phyloP scores from a whole-genome alignment of 2,113 vertebrate genomes.

The Scalopus aquaticus region DNA sequence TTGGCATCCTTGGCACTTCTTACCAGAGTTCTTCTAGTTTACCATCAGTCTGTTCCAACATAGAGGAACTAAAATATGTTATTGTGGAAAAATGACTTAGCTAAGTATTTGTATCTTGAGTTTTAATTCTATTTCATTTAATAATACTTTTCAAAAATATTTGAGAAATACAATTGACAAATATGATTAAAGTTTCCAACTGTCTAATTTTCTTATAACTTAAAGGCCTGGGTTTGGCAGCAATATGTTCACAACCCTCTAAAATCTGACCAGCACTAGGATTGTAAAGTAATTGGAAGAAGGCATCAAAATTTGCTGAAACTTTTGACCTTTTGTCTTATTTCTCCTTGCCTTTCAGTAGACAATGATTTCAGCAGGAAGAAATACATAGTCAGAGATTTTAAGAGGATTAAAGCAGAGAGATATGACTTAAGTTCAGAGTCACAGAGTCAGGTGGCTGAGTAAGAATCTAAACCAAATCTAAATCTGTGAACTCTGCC shows the following conservation, averaged over 20 bases:
- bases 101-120: neutral
- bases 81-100: neutral
- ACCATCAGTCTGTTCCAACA: neutral
- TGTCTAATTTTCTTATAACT: neutral
- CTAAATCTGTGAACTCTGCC: neutral
- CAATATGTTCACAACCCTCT: neutral
- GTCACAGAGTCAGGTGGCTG: neutral
- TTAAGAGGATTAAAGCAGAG: neutral
- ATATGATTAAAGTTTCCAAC: neutral
- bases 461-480: neutral
- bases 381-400: slow-evolving; percentile 1
- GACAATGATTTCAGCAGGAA: neutral
- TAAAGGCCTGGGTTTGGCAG: neutral
- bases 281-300: neutral
- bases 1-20: neutral
- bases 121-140: slow-evolving; percentile 15
- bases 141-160: neutral
- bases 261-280: neutral
- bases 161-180: neutral
- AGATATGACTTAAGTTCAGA: neutral
- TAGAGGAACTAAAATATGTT: neutral
- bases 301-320: neutral
- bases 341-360: slow-evolving; percentile 2
- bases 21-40: neutral
- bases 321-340: slow-evolving; percentile 42